Evolutionary conservation across 2,888 invertebrate species (phyloP).

Genomic region (Noctua fimbriata): DNA sequence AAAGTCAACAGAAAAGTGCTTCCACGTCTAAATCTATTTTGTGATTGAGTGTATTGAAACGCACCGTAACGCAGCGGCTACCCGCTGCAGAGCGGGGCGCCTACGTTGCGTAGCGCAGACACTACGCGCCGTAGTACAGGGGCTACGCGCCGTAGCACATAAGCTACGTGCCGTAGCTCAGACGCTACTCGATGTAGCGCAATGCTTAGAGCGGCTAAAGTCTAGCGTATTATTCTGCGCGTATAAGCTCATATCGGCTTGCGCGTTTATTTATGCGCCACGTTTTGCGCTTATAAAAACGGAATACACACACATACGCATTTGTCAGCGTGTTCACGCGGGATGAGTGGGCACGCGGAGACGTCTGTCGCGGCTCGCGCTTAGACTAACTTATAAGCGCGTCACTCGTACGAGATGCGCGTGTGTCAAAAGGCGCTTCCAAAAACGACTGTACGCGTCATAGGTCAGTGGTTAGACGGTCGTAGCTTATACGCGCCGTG

Average conservation of each 20-base stretch:
- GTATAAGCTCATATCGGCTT: not conserved
- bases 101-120: not conserved
- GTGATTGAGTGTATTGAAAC: not conserved
- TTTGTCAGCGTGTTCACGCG: not conserved
- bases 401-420: not conserved
- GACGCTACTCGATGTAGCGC: not conserved
- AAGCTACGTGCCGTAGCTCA: not conserved
- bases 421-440: not conserved
- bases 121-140: not conserved
- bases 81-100: not conserved
- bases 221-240: not conserved
- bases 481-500: slow-evolving; percentile 3
- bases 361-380: not conserved
- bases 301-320: not conserved
- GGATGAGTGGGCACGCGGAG: not conserved
- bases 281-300: not conserved
- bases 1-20: not conserved
- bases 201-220: not conserved
- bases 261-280: not conserved
- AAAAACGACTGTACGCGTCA: not conserved
- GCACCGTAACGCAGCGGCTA: not conserved
- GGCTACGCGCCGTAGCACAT: not conserved
- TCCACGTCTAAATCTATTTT: not conserved
- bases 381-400: not conserved
- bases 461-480: not conserved